A percentile compares a stretch with the other conserved stretches of the same genome.
These are phyloP conservation scores for Drosophila stalkeri DNA, from an alignment of 2,888 invertebrate species.

Conservation along the genomic window DNA sequence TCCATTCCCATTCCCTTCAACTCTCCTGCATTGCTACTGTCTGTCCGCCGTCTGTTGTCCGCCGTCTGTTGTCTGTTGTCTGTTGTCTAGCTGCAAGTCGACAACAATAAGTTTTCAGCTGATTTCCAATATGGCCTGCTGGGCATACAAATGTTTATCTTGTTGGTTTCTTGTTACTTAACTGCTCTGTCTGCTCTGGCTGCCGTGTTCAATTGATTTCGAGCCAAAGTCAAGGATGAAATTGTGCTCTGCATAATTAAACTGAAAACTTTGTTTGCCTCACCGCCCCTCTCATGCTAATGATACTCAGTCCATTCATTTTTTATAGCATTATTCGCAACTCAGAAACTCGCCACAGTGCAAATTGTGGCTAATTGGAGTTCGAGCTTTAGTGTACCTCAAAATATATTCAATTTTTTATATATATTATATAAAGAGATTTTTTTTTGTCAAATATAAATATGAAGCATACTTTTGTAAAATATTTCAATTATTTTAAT, in stretches of 20 bases:
- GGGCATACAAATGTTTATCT: conserved; percentile 28
- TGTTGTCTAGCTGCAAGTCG: conserved; percentile 12
- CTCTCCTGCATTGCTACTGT: conserved; percentile 7
- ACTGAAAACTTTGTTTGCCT: conserved; percentile 1
- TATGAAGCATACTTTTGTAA: too few species aligned
- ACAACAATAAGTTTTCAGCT: conserved; percentile 28
- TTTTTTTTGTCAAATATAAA: too few species aligned
- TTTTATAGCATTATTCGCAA: background rate
- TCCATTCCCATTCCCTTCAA: too few species aligned
- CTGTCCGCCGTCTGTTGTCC: background rate
- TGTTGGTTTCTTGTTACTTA: conserved; percentile 17
- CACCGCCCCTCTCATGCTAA: background rate
- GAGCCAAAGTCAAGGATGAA: conserved; percentile 20
- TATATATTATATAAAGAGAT: too few species aligned
- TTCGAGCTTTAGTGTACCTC: too few species aligned
- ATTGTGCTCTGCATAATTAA: conserved; percentile 24
- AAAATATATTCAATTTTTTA: too few species aligned
- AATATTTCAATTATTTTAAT: too few species aligned
- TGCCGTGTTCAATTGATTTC: conserved; percentile 6
- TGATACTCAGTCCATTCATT: background rate
- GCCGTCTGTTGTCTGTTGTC: background rate
- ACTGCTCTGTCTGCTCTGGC: background rate
- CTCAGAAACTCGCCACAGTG: background rate
- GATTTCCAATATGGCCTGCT: conserved; percentile 22
- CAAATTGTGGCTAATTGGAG: background rate